These are phyloP conservation scores for Oreohelix idahoensis DNA, from an alignment of 1,140 invertebrate genomes.

Conservation along the genomic window DNA sequence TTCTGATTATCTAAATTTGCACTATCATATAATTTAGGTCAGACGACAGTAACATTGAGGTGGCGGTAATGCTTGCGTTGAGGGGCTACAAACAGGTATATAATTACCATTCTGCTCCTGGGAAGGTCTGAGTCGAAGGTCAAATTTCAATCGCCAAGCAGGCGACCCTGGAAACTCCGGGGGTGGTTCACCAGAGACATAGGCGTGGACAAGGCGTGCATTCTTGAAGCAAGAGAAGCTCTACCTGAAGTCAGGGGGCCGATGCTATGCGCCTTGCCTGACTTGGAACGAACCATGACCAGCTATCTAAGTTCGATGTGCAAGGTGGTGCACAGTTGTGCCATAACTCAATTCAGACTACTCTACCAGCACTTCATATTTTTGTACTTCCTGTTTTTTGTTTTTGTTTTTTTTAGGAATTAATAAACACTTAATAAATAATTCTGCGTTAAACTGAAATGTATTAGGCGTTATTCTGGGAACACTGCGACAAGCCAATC, in stretches of 20 bases:
- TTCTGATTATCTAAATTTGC: too few species aligned
- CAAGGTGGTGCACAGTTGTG: slow-evolving; percentile 19
- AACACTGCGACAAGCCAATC: too few species aligned
- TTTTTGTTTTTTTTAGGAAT: too few species aligned
- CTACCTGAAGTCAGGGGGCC: not conserved
- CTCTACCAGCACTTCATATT: slow-evolving; percentile 45
- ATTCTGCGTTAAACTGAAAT: too few species aligned
- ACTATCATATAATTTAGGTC: too few species aligned
- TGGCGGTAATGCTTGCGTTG: slow-evolving; percentile 44
- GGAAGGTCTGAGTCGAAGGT: slow-evolving; percentile 51
- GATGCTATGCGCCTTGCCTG: slow-evolving; percentile 31
- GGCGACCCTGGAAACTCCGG: slow-evolving; percentile 43
- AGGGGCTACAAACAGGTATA: slow-evolving; percentile 46
- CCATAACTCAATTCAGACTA: slow-evolving; percentile 53
- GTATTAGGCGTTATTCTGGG: too few species aligned
- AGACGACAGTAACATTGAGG: not conserved
- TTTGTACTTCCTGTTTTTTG: too few species aligned
- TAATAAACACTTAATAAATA: too few species aligned
- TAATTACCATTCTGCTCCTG: slow-evolving; percentile 36
- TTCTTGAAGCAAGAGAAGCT: slow-evolving; percentile 3
- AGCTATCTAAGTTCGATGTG: slow-evolving; percentile 46
- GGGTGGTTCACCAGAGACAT: slow-evolving; percentile 41
- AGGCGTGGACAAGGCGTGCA: slow-evolving; percentile 17
- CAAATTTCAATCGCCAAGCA: slow-evolving; percentile 41
- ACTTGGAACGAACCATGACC: slow-evolving; percentile 47